These are phyloP conservation scores for Anoplius nigerrimus DNA, from an alignment of 2,888 invertebrate genomes.

Conservation along the genomic window DNA sequence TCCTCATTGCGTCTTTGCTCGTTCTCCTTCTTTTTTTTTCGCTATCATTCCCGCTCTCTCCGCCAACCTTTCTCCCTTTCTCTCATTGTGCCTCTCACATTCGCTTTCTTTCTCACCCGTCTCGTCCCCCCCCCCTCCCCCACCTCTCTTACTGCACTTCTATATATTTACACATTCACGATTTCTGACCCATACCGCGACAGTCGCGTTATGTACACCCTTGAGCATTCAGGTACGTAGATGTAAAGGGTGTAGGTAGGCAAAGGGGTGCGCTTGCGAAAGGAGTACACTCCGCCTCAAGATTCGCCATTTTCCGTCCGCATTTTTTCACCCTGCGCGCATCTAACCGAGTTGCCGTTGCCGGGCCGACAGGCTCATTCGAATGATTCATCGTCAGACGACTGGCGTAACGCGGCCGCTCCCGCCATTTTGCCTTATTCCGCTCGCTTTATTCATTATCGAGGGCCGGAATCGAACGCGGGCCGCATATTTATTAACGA, in stretches of 20 bases:
- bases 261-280: slow-evolving; percentile 25
- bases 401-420: too few relatives aligned
- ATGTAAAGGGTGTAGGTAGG: slow-evolving; percentile 50
- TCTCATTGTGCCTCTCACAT: slow-evolving; percentile 16
- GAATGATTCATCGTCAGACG: neutral
- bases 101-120: slow-evolving; percentile 5
- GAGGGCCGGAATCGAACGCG: slow-evolving; percentile 21
- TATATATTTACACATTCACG: slow-evolving; percentile 34
- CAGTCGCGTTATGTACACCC: slow-evolving; percentile 50
- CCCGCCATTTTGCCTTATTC: too few relatives aligned
- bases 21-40: neutral
- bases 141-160: slow-evolving; percentile 49
- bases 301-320: slow-evolving; percentile 12
- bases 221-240: slow-evolving; percentile 54
- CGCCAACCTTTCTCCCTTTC: neutral
- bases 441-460: neutral
- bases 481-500: slow-evolving; percentile 39
- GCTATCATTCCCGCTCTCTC: neutral
- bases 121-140: slow-evolving; percentile 22
- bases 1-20: neutral
- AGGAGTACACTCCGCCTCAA: slow-evolving; percentile 40
- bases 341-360: too few relatives aligned
- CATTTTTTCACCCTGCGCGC: neutral
- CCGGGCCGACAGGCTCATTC: too few relatives aligned
- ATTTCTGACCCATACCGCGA: slow-evolving; percentile 48